A percentile compares a stretch with the other conserved stretches of the same genome.
These are phyloP conservation scores for Etheostoma spectabile DNA, from an alignment of 2,113 vertebrate species.

Conservation along the genomic window DNA sequence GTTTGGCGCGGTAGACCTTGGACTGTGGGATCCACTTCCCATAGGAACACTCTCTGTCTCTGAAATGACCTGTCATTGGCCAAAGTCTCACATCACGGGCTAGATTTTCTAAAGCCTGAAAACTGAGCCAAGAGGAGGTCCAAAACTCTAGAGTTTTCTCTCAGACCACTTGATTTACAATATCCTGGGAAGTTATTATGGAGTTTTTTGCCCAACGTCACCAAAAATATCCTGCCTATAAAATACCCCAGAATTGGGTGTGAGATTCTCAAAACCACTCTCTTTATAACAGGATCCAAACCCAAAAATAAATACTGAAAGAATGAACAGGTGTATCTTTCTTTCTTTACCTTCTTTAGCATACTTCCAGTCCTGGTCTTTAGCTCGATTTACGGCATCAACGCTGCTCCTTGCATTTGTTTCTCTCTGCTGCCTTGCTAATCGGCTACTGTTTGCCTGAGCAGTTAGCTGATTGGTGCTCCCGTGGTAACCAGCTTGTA, in stretches of 20 bases:
- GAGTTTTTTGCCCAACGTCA: too few relatives aligned
- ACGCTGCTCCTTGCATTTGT: neutral
- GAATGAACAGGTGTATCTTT: slow-evolving; percentile 1
- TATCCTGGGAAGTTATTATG: too few relatives aligned
- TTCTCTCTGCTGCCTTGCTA: neutral
- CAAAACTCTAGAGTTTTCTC: too few relatives aligned
- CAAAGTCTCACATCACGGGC: too few relatives aligned
- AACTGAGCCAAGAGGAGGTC: too few relatives aligned
- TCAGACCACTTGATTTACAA: too few relatives aligned
- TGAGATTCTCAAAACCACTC: neutral
- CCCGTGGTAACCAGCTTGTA: slow-evolving; percentile 87
- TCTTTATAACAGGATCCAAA: neutral
- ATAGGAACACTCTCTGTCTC: too few relatives aligned
- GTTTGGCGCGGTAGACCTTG: neutral
- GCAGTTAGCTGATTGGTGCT: slow-evolving; percentile 84
- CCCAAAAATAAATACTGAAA: slow-evolving; percentile 60
- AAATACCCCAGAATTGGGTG: neutral
- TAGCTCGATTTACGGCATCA: neutral
- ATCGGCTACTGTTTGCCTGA: slow-evolving; percentile 1
- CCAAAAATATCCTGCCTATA: neutral
- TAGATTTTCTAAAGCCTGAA: too few relatives aligned
- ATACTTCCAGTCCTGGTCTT: neutral
- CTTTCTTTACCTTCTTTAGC: neutral
- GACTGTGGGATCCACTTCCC: neutral
- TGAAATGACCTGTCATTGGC: too few relatives aligned